Conservation (phyloP, 1,140 invertebrate genomes). For the Agraylea sexmaculata region DNA sequence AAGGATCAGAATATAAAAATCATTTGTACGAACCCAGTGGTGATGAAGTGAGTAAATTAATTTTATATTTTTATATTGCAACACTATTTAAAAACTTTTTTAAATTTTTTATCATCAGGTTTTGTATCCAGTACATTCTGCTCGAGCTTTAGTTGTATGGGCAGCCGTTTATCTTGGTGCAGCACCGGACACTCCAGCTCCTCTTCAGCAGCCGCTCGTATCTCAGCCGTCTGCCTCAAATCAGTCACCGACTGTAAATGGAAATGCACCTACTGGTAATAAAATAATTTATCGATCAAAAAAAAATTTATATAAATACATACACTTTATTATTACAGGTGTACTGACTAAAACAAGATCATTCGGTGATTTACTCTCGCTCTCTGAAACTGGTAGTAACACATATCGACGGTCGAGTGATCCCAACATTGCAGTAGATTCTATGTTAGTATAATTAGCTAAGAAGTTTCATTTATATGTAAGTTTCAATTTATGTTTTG, state of each 20-base stretch:
- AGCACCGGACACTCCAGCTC: conserved; percentile 20
- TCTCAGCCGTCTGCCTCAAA: conserved; percentile 16
- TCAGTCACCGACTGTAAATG: conserved; percentile 10
- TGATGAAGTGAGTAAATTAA: conserved; percentile 30
- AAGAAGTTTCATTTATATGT: conserved; percentile 6
- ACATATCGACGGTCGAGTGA: conserved; percentile 62
- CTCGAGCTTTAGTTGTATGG: conserved; percentile 75
- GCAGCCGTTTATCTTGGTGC: conserved; percentile 69
- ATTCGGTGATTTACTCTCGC: conserved; percentile 62
- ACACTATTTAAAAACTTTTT: neutral
- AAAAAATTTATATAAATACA: neutral
- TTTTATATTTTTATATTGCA: neutral
- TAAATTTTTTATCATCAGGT: conserved; percentile 44
- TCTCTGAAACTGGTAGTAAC: conserved; percentile 49
- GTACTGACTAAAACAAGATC: conserved; percentile 66
- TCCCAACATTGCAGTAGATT: conserved; percentile 62
- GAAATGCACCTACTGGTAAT: conserved; percentile 3
- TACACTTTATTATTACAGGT: conserved; percentile 25
- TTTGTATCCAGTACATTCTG: conserved; percentile 73
- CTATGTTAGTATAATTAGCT: conserved; percentile 32
- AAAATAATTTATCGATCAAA: neutral
- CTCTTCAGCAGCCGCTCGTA: conserved; percentile 12
- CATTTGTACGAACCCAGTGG: conserved; percentile 59
- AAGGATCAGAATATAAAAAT: conserved; percentile 68
- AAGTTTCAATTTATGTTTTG: neutral